Conservation (phyloP, 2,888 invertebrate species). For the Dicroscelio sp. region DNA sequence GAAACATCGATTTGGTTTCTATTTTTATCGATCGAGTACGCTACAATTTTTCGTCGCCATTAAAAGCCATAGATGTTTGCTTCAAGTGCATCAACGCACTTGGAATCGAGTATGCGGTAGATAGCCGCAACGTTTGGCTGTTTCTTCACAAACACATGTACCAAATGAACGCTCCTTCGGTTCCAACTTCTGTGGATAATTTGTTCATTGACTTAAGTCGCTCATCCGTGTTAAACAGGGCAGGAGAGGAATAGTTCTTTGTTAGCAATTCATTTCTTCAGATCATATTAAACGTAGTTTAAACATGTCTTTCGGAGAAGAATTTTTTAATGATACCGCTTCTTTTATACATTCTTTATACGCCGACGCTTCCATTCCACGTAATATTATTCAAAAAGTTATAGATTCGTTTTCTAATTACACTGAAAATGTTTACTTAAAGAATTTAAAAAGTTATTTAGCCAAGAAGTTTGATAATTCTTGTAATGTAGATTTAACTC, state of each 20-base stretch:
- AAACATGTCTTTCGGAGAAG: conserved; percentile 7
- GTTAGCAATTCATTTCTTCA: background rate
- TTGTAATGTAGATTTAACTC: too few relatives aligned
- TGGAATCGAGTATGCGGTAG: too few relatives aligned
- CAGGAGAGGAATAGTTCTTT: background rate
- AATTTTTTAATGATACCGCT: conserved; percentile 19
- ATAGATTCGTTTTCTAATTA: conserved; percentile 23
- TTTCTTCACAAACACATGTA: too few relatives aligned
- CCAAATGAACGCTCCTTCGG: too few relatives aligned
- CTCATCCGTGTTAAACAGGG: too few relatives aligned
- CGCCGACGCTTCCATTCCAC: conserved; percentile 9
- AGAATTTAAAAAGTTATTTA: conserved; percentile 16
- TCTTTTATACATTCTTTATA: conserved; percentile 37
- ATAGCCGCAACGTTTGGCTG: too few relatives aligned
- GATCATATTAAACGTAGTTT: background rate
- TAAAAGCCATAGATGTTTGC: background rate
- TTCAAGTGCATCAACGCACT: background rate
- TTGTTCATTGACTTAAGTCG: too few relatives aligned
- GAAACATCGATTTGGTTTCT: background rate
- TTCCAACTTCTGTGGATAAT: too few relatives aligned
- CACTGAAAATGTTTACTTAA: conserved; percentile 43
- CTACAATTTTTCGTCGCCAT: background rate
- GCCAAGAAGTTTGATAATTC: background rate
- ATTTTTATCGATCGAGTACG: background rate
- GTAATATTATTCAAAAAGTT: conserved; percentile 37